phyloP scores from a whole-genome alignment of 2,888 invertebrate genomes.

The Cecidostiba fungosa region DNA sequence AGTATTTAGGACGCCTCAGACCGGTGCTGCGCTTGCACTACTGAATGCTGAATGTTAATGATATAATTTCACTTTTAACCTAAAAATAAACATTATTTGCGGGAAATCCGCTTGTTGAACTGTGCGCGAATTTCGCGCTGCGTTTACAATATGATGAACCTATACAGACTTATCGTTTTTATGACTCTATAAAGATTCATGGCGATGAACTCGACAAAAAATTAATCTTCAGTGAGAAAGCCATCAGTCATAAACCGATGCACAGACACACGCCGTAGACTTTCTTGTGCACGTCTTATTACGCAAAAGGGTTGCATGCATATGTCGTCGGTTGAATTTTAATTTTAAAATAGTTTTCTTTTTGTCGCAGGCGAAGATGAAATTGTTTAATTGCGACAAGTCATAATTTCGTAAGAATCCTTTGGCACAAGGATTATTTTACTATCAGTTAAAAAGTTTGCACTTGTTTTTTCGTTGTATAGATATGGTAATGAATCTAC shows the following conservation, averaged over 20 bases:
- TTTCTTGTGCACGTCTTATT: slow-evolving; percentile 24
- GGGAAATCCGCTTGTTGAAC: not conserved
- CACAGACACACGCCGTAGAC: not conserved
- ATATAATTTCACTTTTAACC: slow-evolving; percentile 46
- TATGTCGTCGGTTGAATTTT: slow-evolving; percentile 21
- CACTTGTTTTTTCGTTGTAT: too few species aligned
- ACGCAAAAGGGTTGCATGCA: slow-evolving; percentile 46
- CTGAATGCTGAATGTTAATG: slow-evolving; percentile 32
- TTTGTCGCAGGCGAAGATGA: not conserved
- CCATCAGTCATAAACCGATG: slow-evolving; percentile 45
- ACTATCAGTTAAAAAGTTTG: not conserved
- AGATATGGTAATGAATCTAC: not conserved
- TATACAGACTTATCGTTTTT: slow-evolving; percentile 13
- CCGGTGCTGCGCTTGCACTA: not conserved
- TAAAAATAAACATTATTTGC: slow-evolving; percentile 21
- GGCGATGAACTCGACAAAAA: slow-evolving; percentile 22
- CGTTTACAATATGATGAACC: not conserved
- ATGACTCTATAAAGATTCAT: not conserved
- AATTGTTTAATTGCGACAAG: not conserved
- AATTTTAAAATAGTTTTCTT: slow-evolving; percentile 29
- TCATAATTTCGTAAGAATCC: not conserved
- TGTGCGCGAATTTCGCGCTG: not conserved
- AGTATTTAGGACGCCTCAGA: slow-evolving; percentile 28
- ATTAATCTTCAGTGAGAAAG: slow-evolving; percentile 42
- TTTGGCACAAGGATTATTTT: not conserved